Evolutionary conservation across 2,888 invertebrate species (phyloP).

Genomic region (Sminthurinus aureus): DNA sequence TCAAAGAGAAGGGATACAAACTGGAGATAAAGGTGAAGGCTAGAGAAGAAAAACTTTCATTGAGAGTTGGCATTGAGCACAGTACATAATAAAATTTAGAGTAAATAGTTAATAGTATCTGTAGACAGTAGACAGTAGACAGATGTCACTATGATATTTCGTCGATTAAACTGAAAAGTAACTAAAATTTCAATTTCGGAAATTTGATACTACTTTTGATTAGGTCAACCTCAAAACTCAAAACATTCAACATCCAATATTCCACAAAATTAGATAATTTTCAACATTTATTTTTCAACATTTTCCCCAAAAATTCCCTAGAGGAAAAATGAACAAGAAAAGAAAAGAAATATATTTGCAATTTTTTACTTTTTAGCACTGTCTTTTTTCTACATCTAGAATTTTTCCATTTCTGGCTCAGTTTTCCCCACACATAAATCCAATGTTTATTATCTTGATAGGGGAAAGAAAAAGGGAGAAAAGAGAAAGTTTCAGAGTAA

Average conservation of each 20-base stretch:
- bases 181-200: neutral
- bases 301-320: no score
- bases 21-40: neutral
- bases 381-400: neutral
- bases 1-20: neutral
- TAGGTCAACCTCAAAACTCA: no score
- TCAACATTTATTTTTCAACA: neutral
- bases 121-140: neutral
- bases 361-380: neutral
- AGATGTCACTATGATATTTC: neutral
- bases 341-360: slow-evolving; percentile 12
- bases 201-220: no score
- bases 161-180: neutral
- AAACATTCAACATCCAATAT: no score
- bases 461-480: no score
- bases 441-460: no score
- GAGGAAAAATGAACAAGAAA: neutral
- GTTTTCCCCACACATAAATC: neutral
- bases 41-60: neutral
- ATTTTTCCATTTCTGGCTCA: neutral
- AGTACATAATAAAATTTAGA: no score
- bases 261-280: no score
- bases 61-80: neutral
- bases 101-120: neutral
- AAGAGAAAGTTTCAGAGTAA: no score